Base-by-base conservation (phyloP, 2,888 invertebrate species). In the Melitaea athalia region DNA sequence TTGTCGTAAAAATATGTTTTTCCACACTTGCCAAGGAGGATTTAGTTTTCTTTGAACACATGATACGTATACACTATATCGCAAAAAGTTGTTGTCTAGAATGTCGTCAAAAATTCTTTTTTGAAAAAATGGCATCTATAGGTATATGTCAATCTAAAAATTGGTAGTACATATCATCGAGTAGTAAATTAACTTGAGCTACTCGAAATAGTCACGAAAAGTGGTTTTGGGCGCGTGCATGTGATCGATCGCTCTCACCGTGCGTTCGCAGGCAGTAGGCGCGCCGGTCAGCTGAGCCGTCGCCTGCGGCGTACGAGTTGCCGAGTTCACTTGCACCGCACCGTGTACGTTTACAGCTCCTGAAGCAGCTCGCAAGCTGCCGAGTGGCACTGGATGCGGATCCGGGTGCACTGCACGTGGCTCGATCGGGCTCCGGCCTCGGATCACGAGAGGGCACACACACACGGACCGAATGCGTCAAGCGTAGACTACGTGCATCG, bases 391-490 rank as follows among this genome's bases (percentile, higher is more conserved):
- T 64, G 68, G 71, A 63, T 63, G 69, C 70, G 76, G 80, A 77
- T 82, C 81, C 76, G 76, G 68, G 69, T 68, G 84, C 84, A 84
- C 86, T 85, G 79, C 83, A 78, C 82, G 83, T 80, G 74, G 79
- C 81, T 78, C 81, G 87, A 85, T 85, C 84, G 85, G 81, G 83
- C 83, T 76, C 75, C 73, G 74, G 74, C 80, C 78, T 82, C 81
- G 83, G 79, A 83, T 80, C 85, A 88, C 85, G 86, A 24, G 81
- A 85, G 83, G 83, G 84, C 85, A 92, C 91, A 93, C 94, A 94
- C 87, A 93, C 94, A 87, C 93, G 93, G 86, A 92, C 91, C 91
- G 86, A 86, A 87, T 87, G 89, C 88, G 88, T 91, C 87, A 90
- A 85, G 85, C 87, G 86, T 78, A 85, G 87, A 80, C 86, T 74